A percentile compares a stretch with the other conserved stretches of the same genome.
These are phyloP conservation scores for Lophura swinhoii DNA, from an alignment of 2,797 vertebrate species.

Conservation along the genomic window DNA sequence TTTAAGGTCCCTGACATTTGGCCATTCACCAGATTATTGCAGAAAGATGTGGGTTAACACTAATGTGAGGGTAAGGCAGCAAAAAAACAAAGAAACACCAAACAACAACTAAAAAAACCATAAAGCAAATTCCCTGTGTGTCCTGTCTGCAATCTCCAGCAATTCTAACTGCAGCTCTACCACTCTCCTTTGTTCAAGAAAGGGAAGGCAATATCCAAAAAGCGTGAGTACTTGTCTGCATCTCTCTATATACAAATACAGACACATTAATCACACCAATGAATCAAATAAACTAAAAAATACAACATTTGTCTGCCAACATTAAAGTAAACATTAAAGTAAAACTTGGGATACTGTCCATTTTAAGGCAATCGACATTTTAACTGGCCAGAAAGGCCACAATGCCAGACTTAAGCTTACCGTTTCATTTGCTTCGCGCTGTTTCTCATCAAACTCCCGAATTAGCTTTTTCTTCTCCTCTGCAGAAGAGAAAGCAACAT, in stretches of 20 bases:
- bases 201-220: not conserved
- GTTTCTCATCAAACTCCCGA: slow-evolving; percentile 91
- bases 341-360: not conserved
- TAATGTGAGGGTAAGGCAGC: not conserved
- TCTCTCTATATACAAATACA: not conserved
- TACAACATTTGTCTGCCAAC: not conserved
- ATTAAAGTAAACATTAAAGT: not conserved
- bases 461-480: slow-evolving; percentile 94
- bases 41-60: not conserved
- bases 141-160: not conserved
- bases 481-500: slow-evolving; percentile 70
- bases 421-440: slow-evolving; percentile 93
- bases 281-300: not conserved
- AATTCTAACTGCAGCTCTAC: not conserved
- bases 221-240: not conserved
- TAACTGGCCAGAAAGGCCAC: accelerated
- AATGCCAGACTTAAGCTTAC: slow-evolving; percentile 74
- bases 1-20: not conserved
- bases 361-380: not conserved
- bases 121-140: not conserved
- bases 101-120: not conserved
- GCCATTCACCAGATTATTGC: not conserved
- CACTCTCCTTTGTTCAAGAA: not conserved
- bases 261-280: not conserved
- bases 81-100: accelerated